A percentile compares a stretch with the other conserved stretches of the same genome.
Conservation (phyloP, 2,113 vertebrate species). For the Tenebrosternarchus preto region DNA sequence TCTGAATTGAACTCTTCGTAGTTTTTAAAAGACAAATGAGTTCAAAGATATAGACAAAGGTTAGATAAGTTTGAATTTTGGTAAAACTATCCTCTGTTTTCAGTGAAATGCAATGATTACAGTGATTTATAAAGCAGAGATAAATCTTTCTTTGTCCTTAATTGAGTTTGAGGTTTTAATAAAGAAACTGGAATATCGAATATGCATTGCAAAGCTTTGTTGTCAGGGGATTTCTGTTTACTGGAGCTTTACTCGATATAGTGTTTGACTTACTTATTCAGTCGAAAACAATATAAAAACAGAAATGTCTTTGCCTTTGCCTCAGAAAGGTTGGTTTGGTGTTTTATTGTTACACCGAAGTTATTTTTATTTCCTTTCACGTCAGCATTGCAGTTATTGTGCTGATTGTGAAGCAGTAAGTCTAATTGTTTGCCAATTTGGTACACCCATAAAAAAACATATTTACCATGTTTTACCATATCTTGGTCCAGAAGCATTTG, state of each 20-base stretch:
- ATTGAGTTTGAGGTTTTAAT: neutral
- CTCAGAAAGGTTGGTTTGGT: neutral
- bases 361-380: neutral
- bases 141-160: conserved; percentile 5
- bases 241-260: neutral
- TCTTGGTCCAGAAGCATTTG: neutral
- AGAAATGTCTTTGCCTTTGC: neutral
- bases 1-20: neutral
- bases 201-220: neutral
- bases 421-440: no score
- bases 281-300: neutral
- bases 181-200: neutral
- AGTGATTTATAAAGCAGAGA: neutral
- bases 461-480: neutral
- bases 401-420: no score
- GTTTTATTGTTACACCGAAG: neutral
- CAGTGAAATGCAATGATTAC: neutral
- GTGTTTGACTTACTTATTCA: neutral
- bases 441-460: no score
- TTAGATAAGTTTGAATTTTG: conserved; percentile 23
- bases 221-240: conserved; percentile 1
- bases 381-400: no score
- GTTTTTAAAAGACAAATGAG: conserved; percentile 25
- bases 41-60: conserved; percentile 35
- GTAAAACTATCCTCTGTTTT: conserved; percentile 27